Conservation (phyloP, 2,797 vertebrate species). For the Cirrhinus mrigala region DNA sequence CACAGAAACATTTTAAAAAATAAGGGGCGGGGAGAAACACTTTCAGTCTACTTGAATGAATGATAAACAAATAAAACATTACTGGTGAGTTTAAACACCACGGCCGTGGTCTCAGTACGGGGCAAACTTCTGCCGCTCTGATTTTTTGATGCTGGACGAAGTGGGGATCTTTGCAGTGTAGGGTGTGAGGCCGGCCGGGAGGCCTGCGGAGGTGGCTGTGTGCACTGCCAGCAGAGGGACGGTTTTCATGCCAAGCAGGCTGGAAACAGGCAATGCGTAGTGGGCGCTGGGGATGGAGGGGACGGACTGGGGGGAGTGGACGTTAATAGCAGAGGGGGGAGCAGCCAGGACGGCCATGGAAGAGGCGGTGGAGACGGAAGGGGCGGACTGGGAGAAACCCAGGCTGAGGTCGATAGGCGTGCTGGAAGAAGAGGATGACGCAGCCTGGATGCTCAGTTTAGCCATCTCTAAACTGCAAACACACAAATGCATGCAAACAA, state of each 20-base stretch:
- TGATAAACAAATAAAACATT: slow-evolving; percentile 46
- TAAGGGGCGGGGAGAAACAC: not conserved
- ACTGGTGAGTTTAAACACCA: slow-evolving; percentile 28
- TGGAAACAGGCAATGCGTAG: slow-evolving; percentile 92
- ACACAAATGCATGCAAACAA: slow-evolving; percentile 73
- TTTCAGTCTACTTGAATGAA: slow-evolving; percentile 27
- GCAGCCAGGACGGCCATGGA: slow-evolving; percentile 90
- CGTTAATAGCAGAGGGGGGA: slow-evolving; percentile 84
- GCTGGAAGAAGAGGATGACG: slow-evolving; percentile 85
- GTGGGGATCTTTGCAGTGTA: slow-evolving; percentile 89
- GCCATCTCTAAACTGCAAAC: slow-evolving; percentile 96
- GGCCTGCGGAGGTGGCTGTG: slow-evolving; percentile 82
- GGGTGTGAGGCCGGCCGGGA: slow-evolving; percentile 85
- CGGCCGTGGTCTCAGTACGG: slow-evolving; percentile 83
- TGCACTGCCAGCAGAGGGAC: slow-evolving; percentile 90
- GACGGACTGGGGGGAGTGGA: slow-evolving; percentile 87
- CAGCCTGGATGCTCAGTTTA: slow-evolving; percentile 96
- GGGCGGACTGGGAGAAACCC: slow-evolving; percentile 88
- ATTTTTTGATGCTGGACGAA: slow-evolving; percentile 86
- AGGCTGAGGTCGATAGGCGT: slow-evolving; percentile 92
- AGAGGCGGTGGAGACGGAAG: slow-evolving; percentile 86
- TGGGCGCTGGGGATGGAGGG: slow-evolving; percentile 87
- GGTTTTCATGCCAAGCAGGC: slow-evolving; percentile 96
- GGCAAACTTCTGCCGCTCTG: slow-evolving; percentile 93
- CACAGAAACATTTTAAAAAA: slow-evolving; percentile 41